Percentiles rank a stretch among this genome's conserved stretches.
Evolutionary conservation across 2,113 vertebrate genomes (phyloP).

Genomic region (Phrynosoma platyrhinos): DNA sequence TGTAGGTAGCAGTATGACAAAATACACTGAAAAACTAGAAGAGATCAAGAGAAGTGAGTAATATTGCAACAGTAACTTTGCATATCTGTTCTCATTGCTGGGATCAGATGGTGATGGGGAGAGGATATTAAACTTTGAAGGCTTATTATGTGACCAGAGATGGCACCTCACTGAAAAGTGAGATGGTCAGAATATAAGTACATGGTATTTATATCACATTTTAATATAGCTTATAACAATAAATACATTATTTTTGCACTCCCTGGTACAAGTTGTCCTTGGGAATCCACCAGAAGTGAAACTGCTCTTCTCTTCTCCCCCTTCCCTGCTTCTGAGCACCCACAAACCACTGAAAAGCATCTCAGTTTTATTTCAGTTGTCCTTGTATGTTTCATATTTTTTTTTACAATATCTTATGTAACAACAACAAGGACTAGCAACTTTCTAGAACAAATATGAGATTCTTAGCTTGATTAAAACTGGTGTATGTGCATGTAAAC

Average conservation of each 20-base stretch:
- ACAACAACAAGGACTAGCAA: not conserved
- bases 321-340: not conserved
- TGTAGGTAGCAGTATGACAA: constrained; percentile 90
- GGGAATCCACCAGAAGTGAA: not conserved
- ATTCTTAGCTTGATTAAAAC: not conserved
- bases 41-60: constrained; percentile 94
- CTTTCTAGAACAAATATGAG: too few relatives aligned
- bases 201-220: too few relatives aligned
- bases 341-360: not conserved
- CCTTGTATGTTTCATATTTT: not conserved
- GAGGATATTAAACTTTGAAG: not conserved
- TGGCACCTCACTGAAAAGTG: too few relatives aligned
- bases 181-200: too few relatives aligned
- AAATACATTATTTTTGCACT: not conserved
- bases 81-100: accelerated
- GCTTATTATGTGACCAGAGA: not conserved
- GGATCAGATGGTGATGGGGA: too few relatives aligned
- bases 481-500: not conserved
- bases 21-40: constrained; percentile 91
- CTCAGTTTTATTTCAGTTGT: too few relatives aligned
- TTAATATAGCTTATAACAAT: too few relatives aligned
- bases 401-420: not conserved
- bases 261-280: not conserved
- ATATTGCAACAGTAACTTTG: not conserved
- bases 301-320: too few relatives aligned